Evolutionary conservation across 2,797 vertebrate genomes (phyloP).

Genomic region (Cossypha niveicapilla): DNA sequence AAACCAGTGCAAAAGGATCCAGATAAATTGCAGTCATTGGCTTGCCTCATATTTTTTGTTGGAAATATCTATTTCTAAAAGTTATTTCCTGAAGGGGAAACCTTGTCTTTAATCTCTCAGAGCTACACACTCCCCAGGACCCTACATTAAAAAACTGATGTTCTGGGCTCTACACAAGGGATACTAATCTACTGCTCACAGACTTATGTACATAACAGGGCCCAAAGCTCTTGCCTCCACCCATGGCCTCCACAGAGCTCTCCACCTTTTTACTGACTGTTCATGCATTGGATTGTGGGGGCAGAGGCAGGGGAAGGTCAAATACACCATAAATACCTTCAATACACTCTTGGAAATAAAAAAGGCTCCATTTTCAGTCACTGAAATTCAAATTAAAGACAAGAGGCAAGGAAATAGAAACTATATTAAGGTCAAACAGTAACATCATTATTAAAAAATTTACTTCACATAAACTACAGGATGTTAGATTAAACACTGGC

Average conservation of each 20-base stretch:
- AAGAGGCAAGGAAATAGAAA: neutral
- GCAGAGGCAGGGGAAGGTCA: neutral
- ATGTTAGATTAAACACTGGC: neutral
- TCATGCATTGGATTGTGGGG: neutral
- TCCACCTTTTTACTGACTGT: neutral
- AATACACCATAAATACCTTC: neutral
- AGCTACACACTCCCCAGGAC: neutral
- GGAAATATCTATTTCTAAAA: neutral
- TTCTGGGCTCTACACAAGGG: accelerated
- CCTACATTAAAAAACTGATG: accelerated
- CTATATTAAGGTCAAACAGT: neutral
- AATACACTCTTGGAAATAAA: neutral
- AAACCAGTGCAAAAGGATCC: neutral
- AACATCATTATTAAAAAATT: neutral
- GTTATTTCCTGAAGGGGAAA: neutral
- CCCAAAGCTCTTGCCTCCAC: neutral
- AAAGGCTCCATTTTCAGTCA: neutral
- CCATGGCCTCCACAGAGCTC: neutral
- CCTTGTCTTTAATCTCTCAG: neutral
- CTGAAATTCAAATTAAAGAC: neutral
- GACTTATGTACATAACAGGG: accelerated
- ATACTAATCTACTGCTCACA: neutral
- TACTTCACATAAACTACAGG: neutral
- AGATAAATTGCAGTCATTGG: neutral
- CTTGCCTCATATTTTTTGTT: neutral